Percentiles rank a stretch among this genome's conserved stretches.
phyloP scores from a whole-genome alignment of 2,113 vertebrate species.

The Aix galericulata region DNA sequence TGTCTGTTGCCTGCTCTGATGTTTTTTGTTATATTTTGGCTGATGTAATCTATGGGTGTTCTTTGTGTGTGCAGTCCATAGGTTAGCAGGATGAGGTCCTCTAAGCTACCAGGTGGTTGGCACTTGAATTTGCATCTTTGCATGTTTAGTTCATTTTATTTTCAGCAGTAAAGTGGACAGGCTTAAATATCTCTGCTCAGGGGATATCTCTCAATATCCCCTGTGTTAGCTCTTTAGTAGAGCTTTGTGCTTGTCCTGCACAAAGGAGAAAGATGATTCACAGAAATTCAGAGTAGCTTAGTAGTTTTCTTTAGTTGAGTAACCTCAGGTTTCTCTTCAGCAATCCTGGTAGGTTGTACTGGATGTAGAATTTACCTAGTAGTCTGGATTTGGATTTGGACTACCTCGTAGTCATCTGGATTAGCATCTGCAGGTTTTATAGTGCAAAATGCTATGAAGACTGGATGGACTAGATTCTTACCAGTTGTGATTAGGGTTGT shows the following conservation, averaged over 20 bases:
- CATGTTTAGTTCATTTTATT: accelerated
- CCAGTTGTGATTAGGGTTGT: neutral
- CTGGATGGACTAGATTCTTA: neutral
- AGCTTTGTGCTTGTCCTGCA: neutral
- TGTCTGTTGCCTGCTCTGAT: neutral
- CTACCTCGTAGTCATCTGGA: neutral
- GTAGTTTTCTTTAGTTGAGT: neutral
- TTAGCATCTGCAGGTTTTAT: neutral
- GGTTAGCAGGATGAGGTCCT: neutral
- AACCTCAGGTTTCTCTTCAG: neutral
- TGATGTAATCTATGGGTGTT: neutral
- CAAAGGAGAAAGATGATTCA: neutral
- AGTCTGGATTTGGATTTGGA: too few relatives aligned
- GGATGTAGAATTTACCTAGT: accelerated
- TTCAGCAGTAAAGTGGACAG: neutral
- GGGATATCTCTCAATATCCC: neutral
- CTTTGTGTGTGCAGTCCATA: neutral
- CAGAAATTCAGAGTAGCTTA: neutral
- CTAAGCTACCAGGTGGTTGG: neutral
- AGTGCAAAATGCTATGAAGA: neutral
- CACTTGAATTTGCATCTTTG: neutral
- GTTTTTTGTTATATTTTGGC: neutral
- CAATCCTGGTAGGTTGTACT: neutral
- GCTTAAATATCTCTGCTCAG: neutral
- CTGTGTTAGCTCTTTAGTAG: neutral